phyloP scores from a whole-genome alignment of 1,140 invertebrate genomes.

The Diachasma alloeum region DNA sequence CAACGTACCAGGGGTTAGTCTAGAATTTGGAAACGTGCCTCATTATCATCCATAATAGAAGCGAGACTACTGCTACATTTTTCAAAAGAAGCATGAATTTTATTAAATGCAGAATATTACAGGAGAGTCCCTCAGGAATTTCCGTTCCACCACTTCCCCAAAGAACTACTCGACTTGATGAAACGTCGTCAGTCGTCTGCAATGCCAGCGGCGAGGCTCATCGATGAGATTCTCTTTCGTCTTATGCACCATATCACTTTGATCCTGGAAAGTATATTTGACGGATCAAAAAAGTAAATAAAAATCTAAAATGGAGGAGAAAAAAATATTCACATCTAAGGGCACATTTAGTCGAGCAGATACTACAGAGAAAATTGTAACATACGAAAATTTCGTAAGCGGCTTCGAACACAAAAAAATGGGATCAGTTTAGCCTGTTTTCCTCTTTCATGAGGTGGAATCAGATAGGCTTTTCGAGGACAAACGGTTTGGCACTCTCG shows the following conservation, averaged over 20 bases:
- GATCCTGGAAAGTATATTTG: not conserved
- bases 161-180: not conserved
- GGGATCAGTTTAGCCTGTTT: not conserved
- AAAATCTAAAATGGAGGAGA: not conserved
- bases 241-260: not conserved
- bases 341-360: not conserved
- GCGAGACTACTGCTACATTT: not conserved
- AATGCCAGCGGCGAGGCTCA: not conserved
- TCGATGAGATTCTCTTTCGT: not conserved
- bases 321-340: not conserved
- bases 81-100: not conserved
- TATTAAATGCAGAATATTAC: not conserved
- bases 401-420: not conserved
- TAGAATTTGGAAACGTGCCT: not conserved
- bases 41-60: not conserved
- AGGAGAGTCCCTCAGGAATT: not conserved
- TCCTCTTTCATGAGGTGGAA: not conserved
- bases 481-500: slow-evolving; percentile 8
- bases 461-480: slow-evolving; percentile 12
- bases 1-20: not conserved
- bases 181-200: not conserved
- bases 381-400: not conserved
- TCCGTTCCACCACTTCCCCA: not conserved
- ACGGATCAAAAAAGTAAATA: not conserved
- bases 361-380: not conserved